Percentiles rank a stretch among this genome's conserved stretches.
Conservation (phyloP, 2,888 invertebrate species). For the Epiblema foenella region DNA sequence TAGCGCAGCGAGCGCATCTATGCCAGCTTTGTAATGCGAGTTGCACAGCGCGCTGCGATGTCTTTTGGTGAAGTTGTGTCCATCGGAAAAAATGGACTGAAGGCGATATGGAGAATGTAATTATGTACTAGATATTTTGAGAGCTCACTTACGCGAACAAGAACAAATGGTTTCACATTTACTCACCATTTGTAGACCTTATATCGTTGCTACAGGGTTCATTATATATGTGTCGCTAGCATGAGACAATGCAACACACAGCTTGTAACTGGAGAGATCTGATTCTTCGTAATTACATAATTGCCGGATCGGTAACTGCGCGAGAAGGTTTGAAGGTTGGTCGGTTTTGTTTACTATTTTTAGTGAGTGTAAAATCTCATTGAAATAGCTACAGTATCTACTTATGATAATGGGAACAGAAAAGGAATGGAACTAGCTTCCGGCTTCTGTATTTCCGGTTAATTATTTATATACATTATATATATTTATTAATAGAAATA, state of each 20-base stretch:
- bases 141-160: background rate
- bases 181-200: background rate
- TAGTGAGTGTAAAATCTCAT: background rate
- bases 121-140: background rate
- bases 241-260: background rate
- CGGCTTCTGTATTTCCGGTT: too few species aligned
- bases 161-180: background rate
- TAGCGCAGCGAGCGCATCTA: background rate
- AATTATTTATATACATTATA: too few species aligned
- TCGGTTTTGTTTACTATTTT: background rate
- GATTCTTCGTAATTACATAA: slow-evolving; percentile 1
- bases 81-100: too few species aligned
- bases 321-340: slow-evolving; percentile 4
- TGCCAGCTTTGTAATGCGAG: background rate
- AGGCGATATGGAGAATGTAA: background rate
- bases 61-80: too few species aligned
- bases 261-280: background rate
- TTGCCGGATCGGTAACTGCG: background rate
- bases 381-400: too few species aligned
- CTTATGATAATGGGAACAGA: too few species aligned
- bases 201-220: background rate
- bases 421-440: too few species aligned
- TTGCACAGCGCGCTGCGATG: too few species aligned
- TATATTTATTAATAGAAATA: too few species aligned
- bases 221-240: background rate